Conservation (phyloP, 2,797 vertebrate species). For the Chromis chromis region DNA sequence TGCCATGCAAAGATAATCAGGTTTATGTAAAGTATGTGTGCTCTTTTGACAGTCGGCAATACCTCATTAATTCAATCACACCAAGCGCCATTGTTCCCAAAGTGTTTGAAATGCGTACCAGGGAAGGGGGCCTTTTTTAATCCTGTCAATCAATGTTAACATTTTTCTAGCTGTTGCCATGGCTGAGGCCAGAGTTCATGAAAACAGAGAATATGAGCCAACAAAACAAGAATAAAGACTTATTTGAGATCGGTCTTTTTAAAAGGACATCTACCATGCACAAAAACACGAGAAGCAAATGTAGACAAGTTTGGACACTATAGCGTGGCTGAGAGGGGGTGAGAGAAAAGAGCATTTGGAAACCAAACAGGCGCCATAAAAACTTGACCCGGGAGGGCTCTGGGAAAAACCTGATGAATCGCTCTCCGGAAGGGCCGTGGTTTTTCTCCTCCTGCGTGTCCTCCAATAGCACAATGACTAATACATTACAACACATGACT, state of each 20-base stretch:
- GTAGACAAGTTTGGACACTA: slow-evolving; percentile 98
- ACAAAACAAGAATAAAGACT: slow-evolving; percentile 99
- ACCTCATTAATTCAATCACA: slow-evolving; percentile 99
- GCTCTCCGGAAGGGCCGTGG: slow-evolving; percentile 91
- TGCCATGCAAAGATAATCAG: slow-evolving; percentile 99
- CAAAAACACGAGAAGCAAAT: slow-evolving; percentile 98
- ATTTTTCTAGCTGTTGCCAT: slow-evolving; percentile 99
- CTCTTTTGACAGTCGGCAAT: slow-evolving; percentile 99
- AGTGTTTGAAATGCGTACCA: slow-evolving; percentile 99
- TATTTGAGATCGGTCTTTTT: slow-evolving; percentile 95
- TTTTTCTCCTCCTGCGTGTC: slow-evolving; percentile 88
- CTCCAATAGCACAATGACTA: slow-evolving; percentile 91
- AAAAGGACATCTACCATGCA: slow-evolving; percentile 98
- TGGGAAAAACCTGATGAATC: slow-evolving; percentile 98
- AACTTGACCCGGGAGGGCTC: slow-evolving; percentile 98
- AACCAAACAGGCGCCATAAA: slow-evolving; percentile 98
- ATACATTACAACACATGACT: slow-evolving; percentile 95
- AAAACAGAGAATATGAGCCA: slow-evolving; percentile 99
- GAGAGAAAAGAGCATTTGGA: slow-evolving; percentile 92
- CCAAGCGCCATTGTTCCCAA: slow-evolving; percentile 97
- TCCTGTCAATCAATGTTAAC: slow-evolving; percentile 99
- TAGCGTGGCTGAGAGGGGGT: slow-evolving; percentile 88
- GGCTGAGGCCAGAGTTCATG: slow-evolving; percentile 99
- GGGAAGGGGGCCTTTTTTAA: slow-evolving; percentile 95
- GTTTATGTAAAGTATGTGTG: slow-evolving; percentile 99